Base-by-base conservation (phyloP, 2,888 invertebrate genomes). In the Nasonovia ribisnigri region DNA sequence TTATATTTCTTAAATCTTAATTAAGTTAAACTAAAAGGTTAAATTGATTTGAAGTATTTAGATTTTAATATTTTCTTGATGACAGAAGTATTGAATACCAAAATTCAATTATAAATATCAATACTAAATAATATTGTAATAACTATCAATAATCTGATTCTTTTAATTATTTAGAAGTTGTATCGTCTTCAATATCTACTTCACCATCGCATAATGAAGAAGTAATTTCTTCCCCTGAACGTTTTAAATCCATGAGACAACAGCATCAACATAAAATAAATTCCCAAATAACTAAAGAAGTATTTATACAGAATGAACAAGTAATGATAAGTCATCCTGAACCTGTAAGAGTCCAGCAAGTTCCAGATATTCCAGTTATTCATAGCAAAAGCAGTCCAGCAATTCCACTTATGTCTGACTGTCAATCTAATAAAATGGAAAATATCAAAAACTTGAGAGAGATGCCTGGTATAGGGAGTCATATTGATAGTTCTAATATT, bases 311-410 rank as follows among this genome's bases (percentile, higher is more conserved):
- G 11, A 93, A 93, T 93, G 90, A 93, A 42, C 90, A 60, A 48
- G 48, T 89, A 20, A 84, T 84, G 6, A 24, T 86, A 16, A 93
- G 43, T 67, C 84, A 90, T 86, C 67, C 84, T 67, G 93, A 93
- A 93, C 90, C 90, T 20, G 60, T 90, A 29, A 90, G 60, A 90
- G 84, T 90, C 48, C 93, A 93, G 29, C 90, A 60, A 43, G 86
- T 60, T 90, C 60, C 89, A 57, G 93, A 93, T 93, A 90, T 84
- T 93, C 90, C 93, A 86, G 86, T 93, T 51, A 86, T 90, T 67
- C 93, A 93, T 24, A 93, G 93, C 13, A 93, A 93, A 84, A 93
- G 93, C 48, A 93, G 93, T 90, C 93, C 93, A 87, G 90, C 93
- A 29, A 86, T 93, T 60, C 86, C 93, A 60, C 46, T 42, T 60